Conservation (phyloP, 2,888 invertebrate genomes). For the Chaitophorus viminalis region DNA sequence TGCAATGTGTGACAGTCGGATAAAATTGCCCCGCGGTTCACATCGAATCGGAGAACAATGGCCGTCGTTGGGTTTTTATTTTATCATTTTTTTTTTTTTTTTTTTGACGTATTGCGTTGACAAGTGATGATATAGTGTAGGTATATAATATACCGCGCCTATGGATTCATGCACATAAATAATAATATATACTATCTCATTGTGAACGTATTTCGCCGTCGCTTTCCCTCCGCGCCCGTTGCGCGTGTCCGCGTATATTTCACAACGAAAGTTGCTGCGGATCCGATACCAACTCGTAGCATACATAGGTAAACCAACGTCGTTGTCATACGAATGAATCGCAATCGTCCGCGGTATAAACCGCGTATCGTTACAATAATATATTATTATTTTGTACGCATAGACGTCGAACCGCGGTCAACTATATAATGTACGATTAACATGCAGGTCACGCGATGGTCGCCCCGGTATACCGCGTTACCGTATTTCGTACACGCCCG, state of each 20-base stretch:
- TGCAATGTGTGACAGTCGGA: background rate
- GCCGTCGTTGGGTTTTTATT: slow-evolving; percentile 12
- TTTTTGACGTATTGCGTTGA: slow-evolving; percentile 24
- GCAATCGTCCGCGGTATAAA: background rate
- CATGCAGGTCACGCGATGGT: background rate
- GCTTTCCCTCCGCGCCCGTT: slow-evolving; percentile 30
- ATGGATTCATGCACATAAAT: background rate
- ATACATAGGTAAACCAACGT: too few relatives aligned
- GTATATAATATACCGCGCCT: background rate
- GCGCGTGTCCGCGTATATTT: slow-evolving; percentile 21
- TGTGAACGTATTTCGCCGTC: background rate
- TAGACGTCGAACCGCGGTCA: too few relatives aligned
- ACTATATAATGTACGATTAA: background rate
- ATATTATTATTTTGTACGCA: too few relatives aligned
- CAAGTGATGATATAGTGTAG: slow-evolving; percentile 1
- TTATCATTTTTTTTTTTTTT: background rate
- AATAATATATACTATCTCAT: background rate
- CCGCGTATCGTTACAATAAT: too few relatives aligned
- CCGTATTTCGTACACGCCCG: too few relatives aligned
- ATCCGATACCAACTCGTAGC: background rate
- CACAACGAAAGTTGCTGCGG: slow-evolving; percentile 29
- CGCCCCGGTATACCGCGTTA: too few relatives aligned
- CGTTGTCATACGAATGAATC: too few relatives aligned
- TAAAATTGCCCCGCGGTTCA: slow-evolving; percentile 27
- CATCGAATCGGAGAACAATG: slow-evolving; percentile 34